Base-by-base conservation (phyloP, 2,888 invertebrate species). In the Hirudinaria manillensis region DNA sequence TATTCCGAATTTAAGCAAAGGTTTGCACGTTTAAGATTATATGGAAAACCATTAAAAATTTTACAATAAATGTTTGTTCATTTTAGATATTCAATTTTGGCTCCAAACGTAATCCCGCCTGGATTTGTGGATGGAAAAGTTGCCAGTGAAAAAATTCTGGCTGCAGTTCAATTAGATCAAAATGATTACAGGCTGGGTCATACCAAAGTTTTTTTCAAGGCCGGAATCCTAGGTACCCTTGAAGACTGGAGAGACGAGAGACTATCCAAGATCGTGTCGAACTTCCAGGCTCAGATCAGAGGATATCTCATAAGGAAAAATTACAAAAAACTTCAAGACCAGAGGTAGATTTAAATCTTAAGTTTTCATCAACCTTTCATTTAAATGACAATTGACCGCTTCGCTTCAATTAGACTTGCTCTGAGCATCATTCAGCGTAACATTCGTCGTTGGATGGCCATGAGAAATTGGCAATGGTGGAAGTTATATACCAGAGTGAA, bases 381-480 rank as follows among this genome's bases (percentile, higher is more conserved):
- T 71, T 51, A 13, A 24, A n/a, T 51, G 29, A 45, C 7, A n/a
- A 45, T 71, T 51, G 24, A 6, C n/a, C 6, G n/a, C 19, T 38
- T 36, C n/a, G 21, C n/a, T 72, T 66, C 34, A 21, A 34, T 51
- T 84, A 91, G 91, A 86, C 86, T 96, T 86, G 94, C 96, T 84
- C 90, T 98, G 87, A 93, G 94, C 89, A 92, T 99, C 85, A 94
- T 98, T 87, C 99, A 99, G 89, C 92, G 99, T 87, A 99, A 99
- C 90, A 91, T 99, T 90, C 93, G 98, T 88, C 94, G 94, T 87
- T 99, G 98, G 91, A 90, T 99, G 89, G 91, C 94, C 87, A 91
- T 99, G 86, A 93, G 97, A 87, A 98, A 94, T 88, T 99, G 99
- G 99, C 92, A 94, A 86, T 99, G 99, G 99, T 99, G 95, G 94